Base-by-base conservation (phyloP, 2,888 invertebrate genomes). In the Eupeodes luniger region DNA sequence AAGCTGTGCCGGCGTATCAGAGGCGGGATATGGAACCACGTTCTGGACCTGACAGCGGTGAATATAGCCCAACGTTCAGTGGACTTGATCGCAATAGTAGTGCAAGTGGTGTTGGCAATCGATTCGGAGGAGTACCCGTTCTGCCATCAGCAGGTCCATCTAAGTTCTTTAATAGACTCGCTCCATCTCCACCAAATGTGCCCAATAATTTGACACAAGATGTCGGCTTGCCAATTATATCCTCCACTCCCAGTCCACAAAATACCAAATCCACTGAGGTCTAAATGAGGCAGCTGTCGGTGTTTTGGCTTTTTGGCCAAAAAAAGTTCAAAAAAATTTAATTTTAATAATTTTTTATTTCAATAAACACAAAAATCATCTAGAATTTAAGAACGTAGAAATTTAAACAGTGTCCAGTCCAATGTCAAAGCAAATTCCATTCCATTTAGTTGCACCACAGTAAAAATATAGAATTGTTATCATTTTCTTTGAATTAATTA, bases 41-140 rank as follows among this genome's bases (percentile, higher is more conserved):
- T 3, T 9, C 51, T 1, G 36, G 34, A 4, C 49, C 11, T 10
- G 49, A 78, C 27, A 64, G 80, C 11, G 92, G 79, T 91, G 77
- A 92, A 70, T 94, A 94, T 49, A 94, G 94, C 77, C 94, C 94
- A 11, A 93, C 94, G 12, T 94, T 93, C 85, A 94, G 94, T 89
- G 93, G 92, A 3, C 85, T 91, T 12, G 94, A 94, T 74, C 92
- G 93, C 74, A 92, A 92, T 47, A 92, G 91, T 76, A 93, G 93
- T 74, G 92, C 90, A 76, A 93, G 93, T 87, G 92, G 92, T 49
- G 91, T 91, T 83, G 92, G 91, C 84, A 92, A 91, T 89, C 93
- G 93, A 51, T 93, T 91, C 59, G 93, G 93, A 4, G 94, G 93
- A n/a, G 91, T 93, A 6, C 92, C 93, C 0, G 93, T 94, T 5